Evolutionary conservation across 2,113 vertebrate species (phyloP), one percentile per base, ranked within the genome.

Genomic region (Chroicocephalus ridibundus): DNA sequence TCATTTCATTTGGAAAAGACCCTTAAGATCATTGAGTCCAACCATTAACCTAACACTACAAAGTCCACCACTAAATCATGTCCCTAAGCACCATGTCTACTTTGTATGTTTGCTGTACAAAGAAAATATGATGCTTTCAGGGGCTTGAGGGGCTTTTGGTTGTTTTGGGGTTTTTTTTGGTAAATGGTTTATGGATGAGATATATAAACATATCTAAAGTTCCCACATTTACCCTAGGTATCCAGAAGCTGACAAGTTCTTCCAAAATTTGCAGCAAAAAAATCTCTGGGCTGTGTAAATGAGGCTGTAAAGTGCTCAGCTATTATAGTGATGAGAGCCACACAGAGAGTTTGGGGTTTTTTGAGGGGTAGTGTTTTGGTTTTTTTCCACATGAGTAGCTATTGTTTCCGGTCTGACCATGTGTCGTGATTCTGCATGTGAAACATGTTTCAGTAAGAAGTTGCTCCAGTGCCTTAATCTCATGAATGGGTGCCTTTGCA

Each of bases 301-400:
- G 25, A 81, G 46, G 10, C n/a, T 66, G 7, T 58, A 40, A 80
- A 92, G 54, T 77, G 34, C 46, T 65, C 17, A 26, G 18, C 32
- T 55, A 2, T 38, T 60, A 27, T 8, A 36, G 32, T 11, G 15
- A n/a, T n/a, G 42, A 31, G 5, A 82, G 21, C 40, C 32, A 57
- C 15, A 15, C 18, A 57, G 31, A 47, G 38, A n/a, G 16, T 31
- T 42, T 34, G 14, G 4, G 6, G 4, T 1, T 10, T 18, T 38
- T 47, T 27, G 6, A 64, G 12, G 8, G 22, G 4, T 34, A 27
- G 20, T 9, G 12, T 9, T 20, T 13, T 1, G 0, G 52, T 4
- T 8, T 47, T 62, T 66, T 64, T 54, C 36, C 11, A 6, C 29
- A 24, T 27, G 13, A 57, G 27, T 62, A 68, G 32, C 36, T 71